A percentile compares a stretch with the other conserved stretches of the same genome.
phyloP scores from a whole-genome alignment of 2,113 vertebrate genomes.

The Cottus gobio region DNA sequence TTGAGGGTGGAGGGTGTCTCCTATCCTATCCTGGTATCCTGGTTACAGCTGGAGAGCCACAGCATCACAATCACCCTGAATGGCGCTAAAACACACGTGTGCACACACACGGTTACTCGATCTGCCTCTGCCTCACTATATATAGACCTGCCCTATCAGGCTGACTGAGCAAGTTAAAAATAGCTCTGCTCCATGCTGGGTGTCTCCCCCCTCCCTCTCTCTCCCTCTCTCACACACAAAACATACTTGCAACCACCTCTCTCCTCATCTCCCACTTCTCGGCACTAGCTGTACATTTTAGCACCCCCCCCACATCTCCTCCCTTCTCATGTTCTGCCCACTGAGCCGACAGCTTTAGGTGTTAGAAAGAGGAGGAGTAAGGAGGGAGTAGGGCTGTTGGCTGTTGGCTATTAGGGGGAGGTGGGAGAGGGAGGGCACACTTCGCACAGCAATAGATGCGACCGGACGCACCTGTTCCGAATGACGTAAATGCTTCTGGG shows the following conservation, averaged over 20 bases:
- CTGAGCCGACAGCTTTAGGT: constrained; percentile 16
- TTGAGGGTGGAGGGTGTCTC: constrained; percentile 10
- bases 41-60: constrained; percentile 36
- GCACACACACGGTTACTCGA: constrained; percentile 46
- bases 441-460: background rate
- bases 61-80: constrained; percentile 28
- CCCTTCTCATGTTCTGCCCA: constrained; percentile 1
- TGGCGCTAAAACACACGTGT: background rate
- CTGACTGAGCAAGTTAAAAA: constrained; percentile 66
- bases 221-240: constrained; percentile 4
- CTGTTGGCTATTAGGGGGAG: too few species aligned
- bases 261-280: background rate
- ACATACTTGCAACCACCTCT: background rate
- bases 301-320: constrained; percentile 6
- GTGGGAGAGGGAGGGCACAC: background rate
- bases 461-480: constrained; percentile 1
- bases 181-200: constrained; percentile 54
- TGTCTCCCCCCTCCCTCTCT: background rate
- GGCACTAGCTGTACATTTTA: background rate
- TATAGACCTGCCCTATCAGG: constrained; percentile 68
- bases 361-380: background rate
- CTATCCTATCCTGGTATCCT: too few species aligned
- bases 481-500: constrained; percentile 9
- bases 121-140: constrained; percentile 62
- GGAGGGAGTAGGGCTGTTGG: background rate